phyloP scores from a whole-genome alignment of 2,113 vertebrate species.

The Pituophis catenifer region DNA sequence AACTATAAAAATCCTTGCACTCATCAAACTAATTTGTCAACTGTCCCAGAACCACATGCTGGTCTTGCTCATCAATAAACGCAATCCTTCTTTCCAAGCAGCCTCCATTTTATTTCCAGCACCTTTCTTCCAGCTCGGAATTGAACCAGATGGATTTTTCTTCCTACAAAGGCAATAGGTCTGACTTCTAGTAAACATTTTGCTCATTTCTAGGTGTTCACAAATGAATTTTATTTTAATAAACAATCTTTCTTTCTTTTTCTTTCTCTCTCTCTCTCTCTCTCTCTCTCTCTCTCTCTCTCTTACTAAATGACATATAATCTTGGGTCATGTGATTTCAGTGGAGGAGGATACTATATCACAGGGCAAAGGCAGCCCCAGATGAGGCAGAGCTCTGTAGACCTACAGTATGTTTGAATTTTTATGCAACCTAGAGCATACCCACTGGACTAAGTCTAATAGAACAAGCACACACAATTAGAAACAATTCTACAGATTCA shows the following conservation, averaged over 20 bases:
- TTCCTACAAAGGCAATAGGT: no score
- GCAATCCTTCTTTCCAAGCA: no score
- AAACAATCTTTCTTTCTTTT: not conserved
- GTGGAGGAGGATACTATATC: not conserved
- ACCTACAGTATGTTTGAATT: not conserved
- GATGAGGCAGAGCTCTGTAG: not conserved
- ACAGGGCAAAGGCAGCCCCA: not conserved
- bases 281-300: not conserved
- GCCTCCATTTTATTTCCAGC: no score
- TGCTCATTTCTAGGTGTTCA: no score
- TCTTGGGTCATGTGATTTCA: not conserved
- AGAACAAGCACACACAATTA: not conserved
- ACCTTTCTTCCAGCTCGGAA: no score
- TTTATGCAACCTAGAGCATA: not conserved
- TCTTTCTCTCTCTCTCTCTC: no score
- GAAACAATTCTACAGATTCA: not conserved
- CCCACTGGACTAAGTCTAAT: not conserved
- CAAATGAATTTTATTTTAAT: not conserved
- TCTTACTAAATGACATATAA: not conserved
- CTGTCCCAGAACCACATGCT: no score
- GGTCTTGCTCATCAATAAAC: no score
- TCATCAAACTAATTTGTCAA: no score
- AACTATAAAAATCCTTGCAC: no score
- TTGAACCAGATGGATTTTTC: no score
- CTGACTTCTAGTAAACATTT: no score